Evolutionary conservation across 2,113 vertebrate species (phyloP).

Genomic region (Cebidichthys violaceus): DNA sequence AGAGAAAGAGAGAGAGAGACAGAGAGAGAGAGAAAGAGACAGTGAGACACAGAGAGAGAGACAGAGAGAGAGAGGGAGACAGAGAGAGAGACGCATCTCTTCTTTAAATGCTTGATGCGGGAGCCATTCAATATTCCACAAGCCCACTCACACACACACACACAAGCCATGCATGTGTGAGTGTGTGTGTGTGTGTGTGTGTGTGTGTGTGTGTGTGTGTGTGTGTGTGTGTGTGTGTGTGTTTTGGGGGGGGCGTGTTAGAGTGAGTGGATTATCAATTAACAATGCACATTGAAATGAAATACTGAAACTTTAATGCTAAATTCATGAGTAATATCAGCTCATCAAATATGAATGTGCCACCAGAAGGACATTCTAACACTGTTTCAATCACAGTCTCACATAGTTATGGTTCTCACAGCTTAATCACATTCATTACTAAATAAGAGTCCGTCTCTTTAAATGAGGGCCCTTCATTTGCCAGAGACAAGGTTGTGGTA

Average conservation of each 20-base stretch:
- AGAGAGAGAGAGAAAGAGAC: constrained; percentile 36
- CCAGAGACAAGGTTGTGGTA: not conserved
- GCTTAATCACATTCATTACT: not conserved
- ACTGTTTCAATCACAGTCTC: not conserved
- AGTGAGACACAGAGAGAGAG: constrained; percentile 43
- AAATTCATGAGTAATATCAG: constrained; percentile 9
- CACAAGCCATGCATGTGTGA: too few relatives aligned
- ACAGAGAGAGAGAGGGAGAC: constrained; percentile 15
- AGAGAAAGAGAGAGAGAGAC: constrained; percentile 25
- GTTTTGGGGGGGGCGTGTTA: not conserved
- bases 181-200: not conserved
- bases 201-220: too few relatives aligned
- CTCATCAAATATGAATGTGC: constrained; percentile 34
- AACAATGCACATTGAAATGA: constrained; percentile 41
- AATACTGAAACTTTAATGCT: constrained; percentile 22
- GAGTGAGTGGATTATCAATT: constrained; percentile 31
- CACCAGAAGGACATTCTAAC: not conserved
- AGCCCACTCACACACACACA: not conserved
- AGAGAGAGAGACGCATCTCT: constrained; percentile 34
- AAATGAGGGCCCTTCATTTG: not conserved
- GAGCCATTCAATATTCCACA: constrained; percentile 23
- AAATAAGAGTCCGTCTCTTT: not conserved
- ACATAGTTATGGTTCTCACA: not conserved
- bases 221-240: not conserved
- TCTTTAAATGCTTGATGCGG: constrained; percentile 51